Conservation (phyloP, 2,888 invertebrate genomes). For the Scaptomyza cyrtandrae region DNA sequence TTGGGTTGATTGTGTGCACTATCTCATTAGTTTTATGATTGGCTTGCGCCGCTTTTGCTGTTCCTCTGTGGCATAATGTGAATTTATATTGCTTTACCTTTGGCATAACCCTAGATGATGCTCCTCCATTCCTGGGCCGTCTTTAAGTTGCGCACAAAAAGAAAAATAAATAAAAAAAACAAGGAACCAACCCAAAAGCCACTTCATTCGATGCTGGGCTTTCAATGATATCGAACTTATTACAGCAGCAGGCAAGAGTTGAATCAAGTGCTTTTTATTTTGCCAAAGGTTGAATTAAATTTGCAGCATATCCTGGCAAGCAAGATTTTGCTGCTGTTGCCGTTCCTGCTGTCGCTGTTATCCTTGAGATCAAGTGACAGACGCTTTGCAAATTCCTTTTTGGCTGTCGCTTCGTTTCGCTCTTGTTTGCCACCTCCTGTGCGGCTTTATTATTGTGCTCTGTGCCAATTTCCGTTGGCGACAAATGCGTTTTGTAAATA, state of each 20-base stretch:
- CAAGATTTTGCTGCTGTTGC: neutral
- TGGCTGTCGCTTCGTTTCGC: constrained; percentile 27
- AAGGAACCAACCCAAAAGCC: neutral
- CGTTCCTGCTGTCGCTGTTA: constrained; percentile 2
- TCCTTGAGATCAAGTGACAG: constrained; percentile 23
- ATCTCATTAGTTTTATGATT: constrained; percentile 40
- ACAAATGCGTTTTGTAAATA: constrained; percentile 75
- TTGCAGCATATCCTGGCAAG: neutral
- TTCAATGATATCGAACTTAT: constrained; percentile 1
- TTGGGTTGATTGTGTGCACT: neutral
- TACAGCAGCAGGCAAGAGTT: constrained; percentile 10
- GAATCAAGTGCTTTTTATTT: neutral
- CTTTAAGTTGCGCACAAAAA: neutral
- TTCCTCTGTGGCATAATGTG: constrained; percentile 12
- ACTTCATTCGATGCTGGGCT: constrained; percentile 36
- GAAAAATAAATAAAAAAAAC: neutral
- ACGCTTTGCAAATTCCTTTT: constrained; percentile 24
- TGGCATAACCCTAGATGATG: neutral
- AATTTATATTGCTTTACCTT: constrained; percentile 12
- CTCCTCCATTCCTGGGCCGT: neutral
- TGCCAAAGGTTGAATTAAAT: constrained; percentile 3
- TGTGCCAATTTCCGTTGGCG: constrained; percentile 71
- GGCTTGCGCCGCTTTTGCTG: constrained; percentile 22
- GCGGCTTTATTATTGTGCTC: constrained; percentile 69
- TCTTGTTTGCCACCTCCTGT: constrained; percentile 49